A percentile compares a stretch with the other conserved stretches of the same genome.
Conservation (phyloP, 30 jellyfish, hydroid and myxozoan species). For the Aurelia sp. region DNA sequence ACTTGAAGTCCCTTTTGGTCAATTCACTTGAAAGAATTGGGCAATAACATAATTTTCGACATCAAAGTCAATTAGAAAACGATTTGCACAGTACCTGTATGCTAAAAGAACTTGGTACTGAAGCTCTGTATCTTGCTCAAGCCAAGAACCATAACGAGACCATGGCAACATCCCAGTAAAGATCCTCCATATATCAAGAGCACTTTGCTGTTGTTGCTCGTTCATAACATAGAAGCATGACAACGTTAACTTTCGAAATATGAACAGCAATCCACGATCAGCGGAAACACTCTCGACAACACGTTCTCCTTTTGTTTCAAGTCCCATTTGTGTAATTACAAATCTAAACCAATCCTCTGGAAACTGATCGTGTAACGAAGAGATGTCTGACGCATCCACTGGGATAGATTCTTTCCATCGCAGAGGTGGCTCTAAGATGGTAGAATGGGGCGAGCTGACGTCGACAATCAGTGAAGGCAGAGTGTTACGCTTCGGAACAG, state of each 20-base stretch:
- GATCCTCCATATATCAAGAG: slow-evolving; percentile 63
- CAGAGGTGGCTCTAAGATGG: slow-evolving; percentile 75
- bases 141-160: slow-evolving; percentile 71
- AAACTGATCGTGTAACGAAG: slow-evolving; percentile 19
- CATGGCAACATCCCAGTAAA: slow-evolving; percentile 82
- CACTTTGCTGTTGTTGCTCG: slow-evolving; percentile 66
- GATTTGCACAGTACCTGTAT: slow-evolving; percentile 58
- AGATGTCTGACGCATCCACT: slow-evolving; percentile 45
- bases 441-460: slow-evolving; percentile 73
- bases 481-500: slow-evolving; percentile 8
- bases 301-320: slow-evolving; percentile 48
- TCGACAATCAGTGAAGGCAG: slow-evolving; percentile 49
- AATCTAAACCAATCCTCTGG: slow-evolving; percentile 63
- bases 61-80: too few species aligned
- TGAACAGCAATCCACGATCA: slow-evolving; percentile 57
- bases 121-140: slow-evolving; percentile 72
- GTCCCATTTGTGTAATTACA: slow-evolving; percentile 45
- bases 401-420: slow-evolving; percentile 75
- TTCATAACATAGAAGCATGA: slow-evolving; percentile 43
- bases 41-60: too few species aligned
- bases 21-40: too few species aligned
- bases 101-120: slow-evolving; percentile 46
- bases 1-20: too few species aligned
- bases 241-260: slow-evolving; percentile 59
- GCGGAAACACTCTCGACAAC: slow-evolving; percentile 52